Evolutionary conservation across 2,888 invertebrate species (phyloP).

Genomic region (Platycheirus albimanus): DNA sequence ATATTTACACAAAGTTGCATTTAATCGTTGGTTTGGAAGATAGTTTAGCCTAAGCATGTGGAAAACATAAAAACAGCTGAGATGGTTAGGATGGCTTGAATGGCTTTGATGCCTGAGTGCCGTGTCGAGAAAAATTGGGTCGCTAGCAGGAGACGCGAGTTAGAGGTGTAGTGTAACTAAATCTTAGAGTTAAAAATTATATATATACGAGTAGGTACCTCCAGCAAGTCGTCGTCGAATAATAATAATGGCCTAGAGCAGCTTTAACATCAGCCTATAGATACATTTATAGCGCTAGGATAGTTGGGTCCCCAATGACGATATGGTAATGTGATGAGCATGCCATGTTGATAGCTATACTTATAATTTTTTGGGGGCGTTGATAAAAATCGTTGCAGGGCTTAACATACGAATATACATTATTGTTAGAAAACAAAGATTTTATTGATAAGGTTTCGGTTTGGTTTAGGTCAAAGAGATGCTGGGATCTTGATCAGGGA

Average conservation of each 20-base stretch:
- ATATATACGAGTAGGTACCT: too few relatives aligned
- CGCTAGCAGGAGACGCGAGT: conserved; percentile 50
- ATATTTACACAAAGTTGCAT: conserved; percentile 55
- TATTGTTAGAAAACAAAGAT: conserved; percentile 38
- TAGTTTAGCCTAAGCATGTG: conserved; percentile 37
- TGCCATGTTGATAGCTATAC: conserved; percentile 19
- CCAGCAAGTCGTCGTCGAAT: conserved; percentile 22
- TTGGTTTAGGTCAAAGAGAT: neutral
- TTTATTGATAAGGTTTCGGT: conserved; percentile 50
- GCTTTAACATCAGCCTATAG: conserved; percentile 7
- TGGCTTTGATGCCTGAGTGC: conserved; percentile 42
- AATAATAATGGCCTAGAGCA: conserved; percentile 45
- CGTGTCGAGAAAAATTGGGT: conserved; percentile 65
- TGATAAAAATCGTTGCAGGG: conserved; percentile 10
- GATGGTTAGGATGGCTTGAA: conserved; percentile 36
- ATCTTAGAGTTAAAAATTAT: conserved; percentile 39
- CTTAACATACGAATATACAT: neutral
- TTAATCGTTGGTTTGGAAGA: conserved; percentile 39
- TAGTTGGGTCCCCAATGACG: conserved; percentile 31
- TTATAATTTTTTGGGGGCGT: conserved; percentile 27
- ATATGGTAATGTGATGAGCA: conserved; percentile 52
- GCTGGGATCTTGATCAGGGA: too few relatives aligned
- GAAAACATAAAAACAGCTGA: conserved; percentile 52
- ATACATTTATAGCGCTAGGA: neutral
- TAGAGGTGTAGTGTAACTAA: conserved; percentile 57